These are phyloP conservation scores for Ctenopoma multispine DNA, from an alignment of 2,797 vertebrate genomes.

Conservation along the genomic window DNA sequence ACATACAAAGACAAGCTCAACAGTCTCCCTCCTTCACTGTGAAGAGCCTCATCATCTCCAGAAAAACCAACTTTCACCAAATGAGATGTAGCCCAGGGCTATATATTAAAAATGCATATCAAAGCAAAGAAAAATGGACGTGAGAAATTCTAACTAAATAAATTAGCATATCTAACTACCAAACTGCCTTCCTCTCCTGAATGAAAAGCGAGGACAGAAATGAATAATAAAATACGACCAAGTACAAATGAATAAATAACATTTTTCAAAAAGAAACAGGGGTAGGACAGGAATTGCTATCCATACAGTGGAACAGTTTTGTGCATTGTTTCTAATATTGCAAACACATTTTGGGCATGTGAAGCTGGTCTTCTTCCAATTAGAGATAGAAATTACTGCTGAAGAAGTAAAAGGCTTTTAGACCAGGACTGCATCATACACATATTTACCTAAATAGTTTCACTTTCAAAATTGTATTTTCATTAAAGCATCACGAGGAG, in stretches of 20 bases:
- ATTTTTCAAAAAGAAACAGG: constrained; percentile 42
- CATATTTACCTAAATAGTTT: constrained; percentile 25
- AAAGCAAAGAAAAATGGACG: constrained; percentile 97
- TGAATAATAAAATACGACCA: constrained; percentile 80
- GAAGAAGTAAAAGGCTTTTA: constrained; percentile 51
- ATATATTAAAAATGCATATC: constrained; percentile 99
- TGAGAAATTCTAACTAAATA: constrained; percentile 91
- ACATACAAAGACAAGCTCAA: constrained; percentile 75
- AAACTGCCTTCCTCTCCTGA: constrained; percentile 74
- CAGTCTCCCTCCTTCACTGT: constrained; percentile 87
- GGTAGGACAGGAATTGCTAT: constrained; percentile 41
- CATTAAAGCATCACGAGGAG: constrained; percentile 19
- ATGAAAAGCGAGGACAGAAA: constrained; percentile 71
- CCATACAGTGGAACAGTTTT: constrained; percentile 45
- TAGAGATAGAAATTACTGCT: constrained; percentile 51
- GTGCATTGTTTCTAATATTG: constrained; percentile 61
- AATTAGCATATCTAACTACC: constrained; percentile 91
- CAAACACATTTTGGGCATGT: constrained; percentile 55
- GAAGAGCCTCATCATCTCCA: constrained; percentile 92
- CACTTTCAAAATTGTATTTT: constrained; percentile 42
- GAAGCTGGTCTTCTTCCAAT: constrained; percentile 49
- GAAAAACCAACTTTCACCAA: constrained; percentile 92
- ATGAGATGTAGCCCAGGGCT: constrained; percentile 94
- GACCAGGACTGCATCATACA: too few relatives aligned
- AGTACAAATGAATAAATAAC: constrained; percentile 70